Evolutionary conservation across 1,140 invertebrate genomes (phyloP).

Genomic region (Bicyclus anynana): DNA sequence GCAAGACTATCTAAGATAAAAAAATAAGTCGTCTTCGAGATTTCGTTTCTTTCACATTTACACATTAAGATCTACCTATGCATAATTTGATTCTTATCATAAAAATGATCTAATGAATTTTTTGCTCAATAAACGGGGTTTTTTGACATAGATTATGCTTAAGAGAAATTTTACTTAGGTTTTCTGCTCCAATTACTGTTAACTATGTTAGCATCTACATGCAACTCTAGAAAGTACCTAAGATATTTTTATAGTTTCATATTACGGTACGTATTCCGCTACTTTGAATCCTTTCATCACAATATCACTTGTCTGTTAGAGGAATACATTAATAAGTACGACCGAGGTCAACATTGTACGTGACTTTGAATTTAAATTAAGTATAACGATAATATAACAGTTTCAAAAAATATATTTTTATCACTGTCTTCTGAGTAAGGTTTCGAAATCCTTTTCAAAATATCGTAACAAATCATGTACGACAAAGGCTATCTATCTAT

Average conservation of each 20-base stretch:
- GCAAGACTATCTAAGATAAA: no score
- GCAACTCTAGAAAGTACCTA: not conserved
- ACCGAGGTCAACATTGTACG: not conserved
- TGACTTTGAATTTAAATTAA: not conserved
- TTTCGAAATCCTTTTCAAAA: not conserved
- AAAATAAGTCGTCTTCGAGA: no score
- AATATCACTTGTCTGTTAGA: not conserved
- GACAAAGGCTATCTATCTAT: not conserved
- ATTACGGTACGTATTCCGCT: constrained; percentile 20
- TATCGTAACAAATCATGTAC: not conserved
- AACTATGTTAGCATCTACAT: not conserved
- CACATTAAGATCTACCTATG: no score
- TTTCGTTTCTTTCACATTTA: no score
- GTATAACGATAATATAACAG: not conserved
- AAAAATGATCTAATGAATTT: no score
- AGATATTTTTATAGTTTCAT: constrained; percentile 11
- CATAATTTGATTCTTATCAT: no score
- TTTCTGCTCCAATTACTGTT: not conserved
- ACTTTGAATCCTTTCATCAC: constrained; percentile 20
- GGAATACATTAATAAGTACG: not conserved
- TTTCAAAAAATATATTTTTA: not conserved
- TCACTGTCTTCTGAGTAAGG: not conserved
- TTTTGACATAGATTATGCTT: not conserved
- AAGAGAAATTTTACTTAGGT: not conserved
- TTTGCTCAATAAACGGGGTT: no score